phyloP scores from a whole-genome alignment of 2,888 invertebrate species.

The Schrankia costaestrigalis region DNA sequence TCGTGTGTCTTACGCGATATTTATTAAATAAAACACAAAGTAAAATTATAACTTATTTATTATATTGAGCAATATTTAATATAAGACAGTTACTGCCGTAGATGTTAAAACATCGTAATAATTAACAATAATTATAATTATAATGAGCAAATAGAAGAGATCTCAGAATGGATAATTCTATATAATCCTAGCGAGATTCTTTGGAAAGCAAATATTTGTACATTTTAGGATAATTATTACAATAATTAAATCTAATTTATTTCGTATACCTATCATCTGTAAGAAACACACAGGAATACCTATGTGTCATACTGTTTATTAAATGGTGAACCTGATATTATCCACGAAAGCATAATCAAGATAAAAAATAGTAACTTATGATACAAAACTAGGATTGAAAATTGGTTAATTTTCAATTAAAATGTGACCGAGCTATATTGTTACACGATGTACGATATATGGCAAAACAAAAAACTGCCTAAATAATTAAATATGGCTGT shows the following conservation, averaged over 20 bases:
- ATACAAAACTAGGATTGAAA: no score
- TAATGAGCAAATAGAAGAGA: slow-evolving; percentile 62
- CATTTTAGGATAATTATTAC: slow-evolving; percentile 35
- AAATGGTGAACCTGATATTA: no score
- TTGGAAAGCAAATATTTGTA: slow-evolving; percentile 77
- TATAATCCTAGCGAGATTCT: slow-evolving; percentile 65
- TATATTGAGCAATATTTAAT: slow-evolving; percentile 35
- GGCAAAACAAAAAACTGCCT: no score
- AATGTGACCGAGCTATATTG: no score
- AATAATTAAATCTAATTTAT: slow-evolving; percentile 1
- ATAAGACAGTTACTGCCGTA: slow-evolving; percentile 57
- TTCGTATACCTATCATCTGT: no score
- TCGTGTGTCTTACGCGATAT: background rate
- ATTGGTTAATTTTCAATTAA: no score
- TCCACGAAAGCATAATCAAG: no score
- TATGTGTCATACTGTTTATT: no score
- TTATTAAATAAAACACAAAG: slow-evolving; percentile 10
- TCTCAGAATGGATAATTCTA: slow-evolving; percentile 55
- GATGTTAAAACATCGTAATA: slow-evolving; percentile 32
- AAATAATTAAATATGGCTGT: no score
- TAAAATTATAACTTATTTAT: slow-evolving; percentile 22
- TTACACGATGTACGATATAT: no score
- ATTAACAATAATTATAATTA: slow-evolving; percentile 17
- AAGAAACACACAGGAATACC: no score
- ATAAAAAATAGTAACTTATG: no score